Percentiles rank a stretch among this genome's conserved stretches.
phyloP scores from a whole-genome alignment of 1,140 invertebrate species.

The Tetramorium alpestre region DNA sequence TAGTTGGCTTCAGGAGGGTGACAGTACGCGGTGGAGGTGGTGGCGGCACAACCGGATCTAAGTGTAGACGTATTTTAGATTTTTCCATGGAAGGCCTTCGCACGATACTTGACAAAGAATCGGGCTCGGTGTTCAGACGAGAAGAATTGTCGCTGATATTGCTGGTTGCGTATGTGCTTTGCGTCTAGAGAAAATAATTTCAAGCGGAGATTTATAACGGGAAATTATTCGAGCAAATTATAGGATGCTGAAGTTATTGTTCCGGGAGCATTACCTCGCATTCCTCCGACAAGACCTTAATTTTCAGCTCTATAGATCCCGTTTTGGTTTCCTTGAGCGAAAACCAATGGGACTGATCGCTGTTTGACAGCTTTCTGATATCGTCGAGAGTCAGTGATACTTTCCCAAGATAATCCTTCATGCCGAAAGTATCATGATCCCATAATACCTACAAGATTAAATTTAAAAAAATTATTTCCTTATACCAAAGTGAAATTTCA shows the following conservation, averaged over 20 bases:
- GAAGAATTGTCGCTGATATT: slow-evolving; percentile 77
- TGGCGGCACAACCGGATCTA: slow-evolving; percentile 77
- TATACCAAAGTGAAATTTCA: background rate
- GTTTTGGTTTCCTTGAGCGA: slow-evolving; percentile 81
- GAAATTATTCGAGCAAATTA: background rate
- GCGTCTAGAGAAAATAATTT: slow-evolving; percentile 69
- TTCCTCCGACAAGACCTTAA: slow-evolving; percentile 83
- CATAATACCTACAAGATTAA: slow-evolving; percentile 83
- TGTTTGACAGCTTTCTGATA: slow-evolving; percentile 83
- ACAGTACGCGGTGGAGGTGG: slow-evolving; percentile 81
- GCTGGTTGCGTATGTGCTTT: slow-evolving; percentile 79
- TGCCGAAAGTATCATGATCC: slow-evolving; percentile 87
- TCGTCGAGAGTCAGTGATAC: slow-evolving; percentile 85
- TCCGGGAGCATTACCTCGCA: slow-evolving; percentile 74
- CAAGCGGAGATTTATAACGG: background rate
- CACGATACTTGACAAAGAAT: slow-evolving; percentile 69
- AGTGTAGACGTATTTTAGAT: slow-evolving; percentile 78
- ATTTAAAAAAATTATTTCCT: slow-evolving; percentile 25
- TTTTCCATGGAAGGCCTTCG: slow-evolving; percentile 81
- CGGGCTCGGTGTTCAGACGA: slow-evolving; percentile 71
- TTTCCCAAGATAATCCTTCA: slow-evolving; percentile 87
- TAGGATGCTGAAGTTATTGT: background rate
- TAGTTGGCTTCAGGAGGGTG: slow-evolving; percentile 76
- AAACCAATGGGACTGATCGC: slow-evolving; percentile 82
- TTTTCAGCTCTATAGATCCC: slow-evolving; percentile 83